Conservation (phyloP, 1,140 invertebrate genomes). For the Caerostris darwini region DNA sequence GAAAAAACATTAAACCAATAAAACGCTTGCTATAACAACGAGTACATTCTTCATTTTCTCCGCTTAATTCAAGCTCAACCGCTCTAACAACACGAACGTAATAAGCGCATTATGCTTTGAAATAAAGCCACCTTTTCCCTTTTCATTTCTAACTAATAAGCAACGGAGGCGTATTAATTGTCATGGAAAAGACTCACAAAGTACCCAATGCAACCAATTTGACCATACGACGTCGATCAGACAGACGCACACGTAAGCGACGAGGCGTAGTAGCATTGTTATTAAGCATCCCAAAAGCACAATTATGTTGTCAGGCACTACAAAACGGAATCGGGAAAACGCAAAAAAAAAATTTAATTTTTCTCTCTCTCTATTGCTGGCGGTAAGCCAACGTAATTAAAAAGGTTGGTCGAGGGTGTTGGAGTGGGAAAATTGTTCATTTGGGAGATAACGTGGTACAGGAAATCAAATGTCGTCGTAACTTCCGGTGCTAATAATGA, state of each 20-base stretch:
- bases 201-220: not conserved
- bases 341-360: not conserved
- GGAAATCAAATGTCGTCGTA: not conserved
- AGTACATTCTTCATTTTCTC: too few species aligned
- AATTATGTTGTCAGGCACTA: not conserved
- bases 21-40: too few species aligned
- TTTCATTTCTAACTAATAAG: not conserved
- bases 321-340: not conserved
- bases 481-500: not conserved
- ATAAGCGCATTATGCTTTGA: too few species aligned
- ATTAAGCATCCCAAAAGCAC: not conserved
- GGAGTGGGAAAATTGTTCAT: not conserved
- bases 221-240: not conserved
- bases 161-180: not conserved
- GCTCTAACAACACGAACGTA: too few species aligned
- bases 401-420: not conserved
- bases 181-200: not conserved
- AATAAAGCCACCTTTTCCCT: not conserved
- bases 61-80: too few species aligned
- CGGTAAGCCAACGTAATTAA: constrained; percentile 32
- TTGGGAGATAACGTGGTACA: not conserved
- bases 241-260: not conserved
- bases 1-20: too few species aligned
- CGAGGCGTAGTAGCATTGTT: not conserved
- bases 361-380: not conserved